These are phyloP conservation scores for Elaphurus davidianus DNA, from an alignment of 2,113 vertebrate genomes.

Conservation along the genomic window DNA sequence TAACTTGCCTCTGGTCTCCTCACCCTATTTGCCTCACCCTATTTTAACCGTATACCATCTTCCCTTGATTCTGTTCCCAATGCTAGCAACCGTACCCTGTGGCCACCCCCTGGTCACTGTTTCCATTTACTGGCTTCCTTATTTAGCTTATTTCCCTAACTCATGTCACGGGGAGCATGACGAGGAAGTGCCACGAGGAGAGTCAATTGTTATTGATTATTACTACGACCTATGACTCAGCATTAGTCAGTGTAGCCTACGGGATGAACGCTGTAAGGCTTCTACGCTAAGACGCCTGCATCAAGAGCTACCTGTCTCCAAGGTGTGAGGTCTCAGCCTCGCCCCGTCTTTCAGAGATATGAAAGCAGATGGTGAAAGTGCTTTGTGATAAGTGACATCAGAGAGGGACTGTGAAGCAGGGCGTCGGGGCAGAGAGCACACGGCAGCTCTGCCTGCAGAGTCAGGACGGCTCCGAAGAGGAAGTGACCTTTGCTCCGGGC, in stretches of 20 bases:
- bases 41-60: not conserved
- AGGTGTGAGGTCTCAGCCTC: not conserved
- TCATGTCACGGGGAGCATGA: not conserved
- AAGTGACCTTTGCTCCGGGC: not conserved
- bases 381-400: not conserved
- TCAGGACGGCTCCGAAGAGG: not conserved
- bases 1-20: not conserved
- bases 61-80: not conserved
- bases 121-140: not conserved
- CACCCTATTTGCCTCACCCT: fast-evolving
- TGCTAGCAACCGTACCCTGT: fast-evolving
- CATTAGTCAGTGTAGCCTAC: not conserved
- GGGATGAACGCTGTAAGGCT: too few species aligned
- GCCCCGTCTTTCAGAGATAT: not conserved
- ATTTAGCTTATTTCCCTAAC: not conserved
- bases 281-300: not conserved
- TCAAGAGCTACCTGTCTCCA: not conserved
- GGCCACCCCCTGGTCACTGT: not conserved
- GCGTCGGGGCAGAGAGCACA: not conserved
- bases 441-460: not conserved
- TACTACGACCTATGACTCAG: too few species aligned
- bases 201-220: not conserved
- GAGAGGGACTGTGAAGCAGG: not conserved
- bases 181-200: not conserved
- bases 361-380: not conserved